These are phyloP conservation scores for Parnassius apollo DNA, from an alignment of 2,888 invertebrate genomes.

Conservation along the genomic window DNA sequence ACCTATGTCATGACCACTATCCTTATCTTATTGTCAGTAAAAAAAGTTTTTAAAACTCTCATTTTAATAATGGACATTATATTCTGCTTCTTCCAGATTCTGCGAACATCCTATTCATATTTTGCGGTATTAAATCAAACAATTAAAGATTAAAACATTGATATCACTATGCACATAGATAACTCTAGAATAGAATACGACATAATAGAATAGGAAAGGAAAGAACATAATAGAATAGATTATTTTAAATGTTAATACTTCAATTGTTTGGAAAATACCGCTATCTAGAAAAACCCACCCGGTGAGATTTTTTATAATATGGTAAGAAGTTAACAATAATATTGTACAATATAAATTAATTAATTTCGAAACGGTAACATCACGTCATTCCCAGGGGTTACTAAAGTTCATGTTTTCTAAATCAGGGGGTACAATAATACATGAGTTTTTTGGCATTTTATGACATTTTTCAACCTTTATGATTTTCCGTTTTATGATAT, in stretches of 20 bases:
- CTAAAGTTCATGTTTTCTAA: too few relatives aligned
- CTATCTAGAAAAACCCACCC: neutral
- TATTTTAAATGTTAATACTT: too few relatives aligned
- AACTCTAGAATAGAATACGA: neutral
- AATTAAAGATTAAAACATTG: neutral
- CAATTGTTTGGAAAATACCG: neutral
- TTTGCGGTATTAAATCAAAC: slow-evolving; percentile 64
- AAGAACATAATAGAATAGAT: too few relatives aligned
- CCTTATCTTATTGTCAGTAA: too few relatives aligned
- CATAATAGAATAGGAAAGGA: too few relatives aligned
- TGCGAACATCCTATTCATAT: slow-evolving; percentile 69
- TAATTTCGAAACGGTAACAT: neutral
- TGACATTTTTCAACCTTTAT: too few relatives aligned
- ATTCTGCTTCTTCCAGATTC: slow-evolving; percentile 50
- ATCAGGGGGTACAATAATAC: too few relatives aligned
- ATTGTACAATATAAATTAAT: neutral
- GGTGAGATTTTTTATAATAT: neutral
- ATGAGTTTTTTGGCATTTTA: too few relatives aligned
- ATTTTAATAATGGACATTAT: neutral
- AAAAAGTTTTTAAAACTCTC: neutral
- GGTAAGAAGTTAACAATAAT: neutral
- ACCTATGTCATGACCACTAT: too few relatives aligned
- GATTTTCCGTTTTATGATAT: too few relatives aligned
- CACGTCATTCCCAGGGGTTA: too few relatives aligned
- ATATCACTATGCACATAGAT: neutral